These are phyloP conservation scores for Platycheirus albimanus DNA, from an alignment of 2,888 invertebrate species.

Conservation along the genomic window DNA sequence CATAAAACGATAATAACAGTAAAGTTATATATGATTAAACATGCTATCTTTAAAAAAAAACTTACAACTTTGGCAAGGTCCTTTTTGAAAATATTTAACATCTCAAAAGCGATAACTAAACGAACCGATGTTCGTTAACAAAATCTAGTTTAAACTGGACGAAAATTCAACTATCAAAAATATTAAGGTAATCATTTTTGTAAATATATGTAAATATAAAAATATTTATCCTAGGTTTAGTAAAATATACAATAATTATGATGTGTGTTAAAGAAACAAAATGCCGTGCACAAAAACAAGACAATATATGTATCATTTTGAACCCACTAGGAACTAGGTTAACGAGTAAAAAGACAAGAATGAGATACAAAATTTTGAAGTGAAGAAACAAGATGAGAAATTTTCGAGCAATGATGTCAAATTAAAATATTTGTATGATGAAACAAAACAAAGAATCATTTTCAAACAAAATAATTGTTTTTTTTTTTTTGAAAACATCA, in stretches of 20 bases:
- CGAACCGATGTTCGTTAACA: no score
- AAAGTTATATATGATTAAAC: no score
- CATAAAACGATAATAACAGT: no score
- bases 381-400: no score
- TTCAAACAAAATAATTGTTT: slow-evolving; percentile 19
- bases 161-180: slow-evolving; percentile 10
- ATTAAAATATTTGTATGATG: background rate
- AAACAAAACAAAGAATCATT: slow-evolving; percentile 42
- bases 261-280: background rate
- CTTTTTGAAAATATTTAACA: no score
- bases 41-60: no score
- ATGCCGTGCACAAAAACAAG: background rate
- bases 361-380: no score
- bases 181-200: background rate
- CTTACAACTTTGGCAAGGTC: no score
- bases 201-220: no score
- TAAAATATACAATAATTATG: background rate
- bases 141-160: background rate
- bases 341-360: no score
- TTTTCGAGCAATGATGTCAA: background rate
- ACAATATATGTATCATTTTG: background rate
- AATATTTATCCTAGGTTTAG: background rate
- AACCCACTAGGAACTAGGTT: no score
- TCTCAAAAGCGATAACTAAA: no score
- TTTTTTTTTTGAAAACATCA: slow-evolving; percentile 39